Conservation (phyloP, 1,140 invertebrate species). For the Harpegnathos saltator region DNA sequence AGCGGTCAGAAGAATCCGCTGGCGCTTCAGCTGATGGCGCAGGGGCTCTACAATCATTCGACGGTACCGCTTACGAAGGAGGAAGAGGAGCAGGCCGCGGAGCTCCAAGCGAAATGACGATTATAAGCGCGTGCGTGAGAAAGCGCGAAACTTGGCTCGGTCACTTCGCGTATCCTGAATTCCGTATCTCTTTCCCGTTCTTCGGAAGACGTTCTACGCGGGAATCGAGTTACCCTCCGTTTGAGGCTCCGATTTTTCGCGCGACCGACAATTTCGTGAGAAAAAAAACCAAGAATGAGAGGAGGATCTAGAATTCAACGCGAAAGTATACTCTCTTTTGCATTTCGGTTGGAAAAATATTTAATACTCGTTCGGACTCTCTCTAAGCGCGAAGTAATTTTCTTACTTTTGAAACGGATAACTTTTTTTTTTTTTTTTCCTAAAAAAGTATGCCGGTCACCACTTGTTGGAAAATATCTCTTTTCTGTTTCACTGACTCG, state of each 20-base stretch:
- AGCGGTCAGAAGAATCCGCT: conserved; percentile 95
- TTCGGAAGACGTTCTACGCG: conserved; percentile 5
- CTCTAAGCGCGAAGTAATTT: not conserved
- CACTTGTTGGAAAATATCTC: not conserved
- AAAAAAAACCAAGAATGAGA: not conserved
- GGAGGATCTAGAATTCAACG: not conserved
- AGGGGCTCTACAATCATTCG: conserved; percentile 97
- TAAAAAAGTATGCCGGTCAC: not conserved
- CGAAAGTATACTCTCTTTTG: not conserved
- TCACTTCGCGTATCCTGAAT: conserved; percentile 20
- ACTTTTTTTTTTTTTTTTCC: not conserved
- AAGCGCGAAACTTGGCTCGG: conserved; percentile 3
- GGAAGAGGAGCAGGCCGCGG: conserved; percentile 90
- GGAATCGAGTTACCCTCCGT: not conserved
- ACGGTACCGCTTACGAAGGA: conserved; percentile 93
- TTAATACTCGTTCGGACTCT: too few species aligned
- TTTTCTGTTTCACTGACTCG: not conserved
- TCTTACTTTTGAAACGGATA: not conserved
- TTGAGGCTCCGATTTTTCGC: not conserved
- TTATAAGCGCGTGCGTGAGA: conserved; percentile 29
- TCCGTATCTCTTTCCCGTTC: conserved; percentile 8
- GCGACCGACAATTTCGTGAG: not conserved
- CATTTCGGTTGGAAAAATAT: not conserved
- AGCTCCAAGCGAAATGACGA: conserved; percentile 84
- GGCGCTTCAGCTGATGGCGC: conserved; percentile 97